Evolutionary conservation across 2,888 invertebrate genomes (phyloP), one percentile per base, ranked within the genome.

Genomic region (Phengaris alcon): DNA sequence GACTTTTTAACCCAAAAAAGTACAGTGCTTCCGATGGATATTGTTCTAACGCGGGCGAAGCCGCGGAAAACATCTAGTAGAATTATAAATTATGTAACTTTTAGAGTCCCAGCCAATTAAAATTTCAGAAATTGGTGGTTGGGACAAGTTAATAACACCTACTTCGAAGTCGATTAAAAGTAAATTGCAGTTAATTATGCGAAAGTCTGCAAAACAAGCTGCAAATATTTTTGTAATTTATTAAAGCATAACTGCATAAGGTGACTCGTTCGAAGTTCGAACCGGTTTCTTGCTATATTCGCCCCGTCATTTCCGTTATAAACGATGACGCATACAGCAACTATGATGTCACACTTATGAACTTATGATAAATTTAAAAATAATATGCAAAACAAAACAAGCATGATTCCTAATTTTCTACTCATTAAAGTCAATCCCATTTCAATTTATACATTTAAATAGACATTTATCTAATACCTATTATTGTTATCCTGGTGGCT

Each of bases 281-380:
- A 70, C 64, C 64, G 22, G 64, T 64, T 59, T 35, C 22, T 72
- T 6, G 48, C 72, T 52, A 51, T 54, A 48, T 64, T 12, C 64
- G 12, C 72, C 35, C 15, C 72, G 51, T 52, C 52, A 52, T 54
- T 72, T 52, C 52, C 22, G 22, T 22, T 51, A 52, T 12, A 72
- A 54, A 72, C 35, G 44, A 69, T 69, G 44, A 64, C 35, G 54
- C 46, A 70, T 75, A 35, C 35, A 35, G 35, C 35, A 35, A 55
- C 48, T 7, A 64, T 64, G 64, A 64, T 64, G 64, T 64, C 64
- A 64, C 64, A 44, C 64, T 44, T 8, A 35, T 44, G 64, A 64
- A 44, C 64, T 44, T 8, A 35, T 44, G 64, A 64, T 35, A 35
- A 10, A 52, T 52, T 52, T 10, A 9, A 52, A 59, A 59, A 64